Base-by-base conservation (phyloP, 2,888 invertebrate genomes). In the Achlya flavicornis region DNA sequence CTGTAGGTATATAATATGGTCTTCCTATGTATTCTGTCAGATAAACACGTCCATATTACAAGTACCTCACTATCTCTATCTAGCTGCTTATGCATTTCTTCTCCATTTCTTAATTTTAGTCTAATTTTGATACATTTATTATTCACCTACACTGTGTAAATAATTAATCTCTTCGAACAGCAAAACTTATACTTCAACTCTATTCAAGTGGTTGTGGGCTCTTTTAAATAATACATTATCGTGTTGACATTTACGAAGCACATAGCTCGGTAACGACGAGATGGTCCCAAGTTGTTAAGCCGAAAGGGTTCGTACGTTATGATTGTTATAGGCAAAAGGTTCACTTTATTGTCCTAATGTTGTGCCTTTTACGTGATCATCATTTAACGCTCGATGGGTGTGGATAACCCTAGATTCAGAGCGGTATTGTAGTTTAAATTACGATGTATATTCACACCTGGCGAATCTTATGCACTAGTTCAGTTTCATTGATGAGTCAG, bases 281-380 rank as follows among this genome's bases (percentile, higher is more conserved):
- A 75, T 74, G 78, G 73, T 69, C 83, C 83, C 79, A 74, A 84
- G 80, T 84, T 85, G 86, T 87, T 85, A 87, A 86, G 82, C 85
- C 83, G 60, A 86, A 89, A 88, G 88, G 89, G 89, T 87, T 83
- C 83, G 80, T 84, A 87, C 83, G 86, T 89, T 88, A 90, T 88
- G 86, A 89, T 90, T 87, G 88, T 89, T 88, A 88, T 84, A 84
- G 79, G 84, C 83, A 83, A 88, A 87, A 88, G 87, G 88, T 83
- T 79, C 83, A 86, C 81, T 89, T 89, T 90, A 89, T 87, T 88
- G 87, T 87, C 83, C 81, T 86, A 86, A 87, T 88, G 86, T 86
- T 85, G 82, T 85, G 79, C 86, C 86, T 85, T 82, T 89, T 85
- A 87, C 86, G 85, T 85, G 85, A 85, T 87, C 84, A 87, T 88